Base-by-base conservation (phyloP, 2,113 vertebrate genomes). In the Mustela lutreola region DNA sequence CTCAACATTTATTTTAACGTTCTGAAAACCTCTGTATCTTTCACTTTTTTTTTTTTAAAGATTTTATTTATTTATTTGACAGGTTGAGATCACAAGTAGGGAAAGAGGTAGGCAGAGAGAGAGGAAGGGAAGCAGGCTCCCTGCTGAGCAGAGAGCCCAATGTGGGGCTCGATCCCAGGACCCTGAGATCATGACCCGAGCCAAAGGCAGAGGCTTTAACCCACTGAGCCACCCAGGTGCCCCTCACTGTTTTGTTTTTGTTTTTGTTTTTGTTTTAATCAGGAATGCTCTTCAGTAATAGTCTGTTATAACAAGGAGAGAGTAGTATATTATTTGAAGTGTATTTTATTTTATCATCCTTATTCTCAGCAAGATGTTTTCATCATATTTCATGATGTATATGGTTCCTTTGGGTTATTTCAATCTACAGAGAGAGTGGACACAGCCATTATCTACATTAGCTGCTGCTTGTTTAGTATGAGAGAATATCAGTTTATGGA, bases 321-420 rank as follows among this genome's bases (percentile, higher is more conserved):
- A 91, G n/a, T 86, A 92, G n/a, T 81, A 24, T 93, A 63, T 79
- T 62, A 93, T 92, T 83, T 81, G 53, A 95, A 84, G 50, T 45
- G 2, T 76, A 19, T 89, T 89, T 95, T 88, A 21, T 45, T 92
- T 92, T 89, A 28, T 89, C 39, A 89, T 56, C 24, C n/a, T 67
- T 92, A 42, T 9, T 45, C 60, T 60, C 36, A 48, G 24, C 50
- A 18, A 16, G 21, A 73, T 96, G 22, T 94, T 95, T 97, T 78
- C 11, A 82, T 78, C 80, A 19, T 19, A 7, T 71, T 90, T 96
- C 62, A 36, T 86, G 21, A 53, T 48, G 1, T 84, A 24, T 67
- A 15, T 36, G 31, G 7, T 89, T 94, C 24, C 81, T 93, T 31
- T n/a, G 53, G 22, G 5, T 87, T 92, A 36, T 71, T 89, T 18